Evolutionary conservation across 1,140 invertebrate genomes (phyloP).

Genomic region (Drosophila varians): DNA sequence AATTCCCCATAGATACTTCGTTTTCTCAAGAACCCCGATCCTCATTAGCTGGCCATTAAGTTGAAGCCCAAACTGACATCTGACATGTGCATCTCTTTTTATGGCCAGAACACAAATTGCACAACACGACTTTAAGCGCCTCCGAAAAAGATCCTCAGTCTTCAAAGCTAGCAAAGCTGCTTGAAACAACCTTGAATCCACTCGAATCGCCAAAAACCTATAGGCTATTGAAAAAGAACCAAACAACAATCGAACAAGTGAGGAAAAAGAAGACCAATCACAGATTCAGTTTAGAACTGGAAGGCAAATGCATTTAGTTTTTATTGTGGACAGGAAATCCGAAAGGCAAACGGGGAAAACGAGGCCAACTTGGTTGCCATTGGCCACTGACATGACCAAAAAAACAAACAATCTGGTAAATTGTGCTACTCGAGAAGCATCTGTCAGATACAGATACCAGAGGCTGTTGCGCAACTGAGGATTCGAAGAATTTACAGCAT

Average conservation of each 20-base stretch:
- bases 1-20: neutral
- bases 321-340: slow-evolving; percentile 58
- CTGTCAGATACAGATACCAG: slow-evolving; percentile 37
- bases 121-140: slow-evolving; percentile 28
- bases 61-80: slow-evolving; percentile 38
- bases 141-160: slow-evolving; percentile 32
- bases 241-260: neutral
- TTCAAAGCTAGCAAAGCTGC: neutral
- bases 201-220: slow-evolving; percentile 51
- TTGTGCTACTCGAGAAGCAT: slow-evolving; percentile 32
- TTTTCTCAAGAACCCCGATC: neutral
- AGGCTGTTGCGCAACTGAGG: slow-evolving; percentile 61
- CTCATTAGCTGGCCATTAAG: slow-evolving; percentile 15
- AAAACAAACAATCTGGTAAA: slow-evolving; percentile 24
- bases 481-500: slow-evolving; percentile 66
- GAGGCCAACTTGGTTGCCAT: slow-evolving; percentile 64
- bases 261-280: slow-evolving; percentile 26
- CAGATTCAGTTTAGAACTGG: slow-evolving; percentile 23
- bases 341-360: slow-evolving; percentile 56
- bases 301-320: slow-evolving; percentile 36
- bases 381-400: slow-evolving; percentile 64
- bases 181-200: slow-evolving; percentile 61
- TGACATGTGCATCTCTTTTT: slow-evolving; percentile 45
- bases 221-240: slow-evolving; percentile 21
- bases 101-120: slow-evolving; percentile 46